Conservation (phyloP, 2,888 invertebrate genomes). For the Eupithecia tripunctaria region DNA sequence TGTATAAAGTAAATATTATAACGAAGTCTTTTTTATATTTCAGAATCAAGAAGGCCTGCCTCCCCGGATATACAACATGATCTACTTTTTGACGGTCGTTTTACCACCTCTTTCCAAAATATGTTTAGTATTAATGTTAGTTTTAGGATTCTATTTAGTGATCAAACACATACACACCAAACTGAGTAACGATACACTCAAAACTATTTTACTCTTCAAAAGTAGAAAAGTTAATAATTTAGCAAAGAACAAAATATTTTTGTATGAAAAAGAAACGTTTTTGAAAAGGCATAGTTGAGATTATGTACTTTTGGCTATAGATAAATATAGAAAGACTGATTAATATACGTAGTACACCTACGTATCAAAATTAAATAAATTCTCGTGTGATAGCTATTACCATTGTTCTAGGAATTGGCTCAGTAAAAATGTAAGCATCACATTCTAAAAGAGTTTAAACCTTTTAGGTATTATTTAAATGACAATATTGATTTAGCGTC, state of each 20-base stretch:
- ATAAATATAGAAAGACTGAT: slow-evolving; percentile 49
- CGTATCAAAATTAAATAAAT: slow-evolving; percentile 19
- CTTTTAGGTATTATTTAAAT: background rate
- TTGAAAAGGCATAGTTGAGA: slow-evolving; percentile 54
- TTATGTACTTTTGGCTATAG: background rate
- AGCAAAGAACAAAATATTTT: slow-evolving; percentile 65
- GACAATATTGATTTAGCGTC: background rate
- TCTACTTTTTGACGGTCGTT: slow-evolving; percentile 80
- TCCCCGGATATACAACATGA: slow-evolving; percentile 69
- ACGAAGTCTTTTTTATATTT: slow-evolving; percentile 49
- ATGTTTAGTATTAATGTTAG: slow-evolving; percentile 52
- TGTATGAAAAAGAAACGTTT: slow-evolving; percentile 69
- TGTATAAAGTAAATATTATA: background rate
- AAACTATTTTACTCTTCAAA: slow-evolving; percentile 63
- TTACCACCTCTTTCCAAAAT: slow-evolving; percentile 77
- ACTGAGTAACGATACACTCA: slow-evolving; percentile 58
- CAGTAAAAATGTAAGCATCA: slow-evolving; percentile 14
- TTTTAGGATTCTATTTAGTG: slow-evolving; percentile 65
- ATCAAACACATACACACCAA: slow-evolving; percentile 61
- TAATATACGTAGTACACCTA: slow-evolving; percentile 33
- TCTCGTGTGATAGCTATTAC: slow-evolving; percentile 16
- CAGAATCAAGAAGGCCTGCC: slow-evolving; percentile 86
- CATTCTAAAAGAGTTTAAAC: background rate
- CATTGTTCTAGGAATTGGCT: slow-evolving; percentile 18
- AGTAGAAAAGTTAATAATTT: slow-evolving; percentile 62